Evolutionary conservation across 2,797 vertebrate genomes (phyloP), one percentile per base, ranked within the genome.

Genomic region (Falco novaeseelandiae): DNA sequence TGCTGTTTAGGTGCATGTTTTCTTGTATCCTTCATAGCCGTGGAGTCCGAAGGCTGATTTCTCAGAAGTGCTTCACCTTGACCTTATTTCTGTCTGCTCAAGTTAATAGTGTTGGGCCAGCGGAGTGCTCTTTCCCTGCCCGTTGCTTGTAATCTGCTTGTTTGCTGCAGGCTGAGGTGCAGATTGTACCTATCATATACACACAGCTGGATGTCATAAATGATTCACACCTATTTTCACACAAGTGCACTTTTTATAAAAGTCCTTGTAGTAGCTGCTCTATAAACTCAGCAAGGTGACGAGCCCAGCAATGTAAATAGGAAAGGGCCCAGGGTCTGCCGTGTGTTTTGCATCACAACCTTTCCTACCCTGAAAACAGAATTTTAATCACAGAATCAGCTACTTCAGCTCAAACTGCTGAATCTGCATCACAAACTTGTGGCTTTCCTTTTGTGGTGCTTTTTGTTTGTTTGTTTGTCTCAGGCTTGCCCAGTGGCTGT

Each of bases 181-280:
- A 62, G 90, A 89, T 91, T 95, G 74, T 86, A 89, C 58, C 72
- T 94, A 82, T 87, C 89, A 36, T 49, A 36, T 46, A 44, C 30
- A 83, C 22, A 42, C 70, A 78, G 85, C 29, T 85, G 94, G 81
- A 90, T 87, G 92, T 82, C 92, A 85, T 80, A 79, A 86, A 94
- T 89, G 83, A 82, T 96, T 96, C 92, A 90, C 72, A 95, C 91
- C 80, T 96, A 30, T 83, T 96, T 96, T 97, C 85, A 93, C 86
- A 89, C 87, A 90, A 83, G 83, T 76, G 67, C 26, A 65, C 40
- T 87, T 86, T 89, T 94, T 78, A 85, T 44, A 93, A 94, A 95
- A 84, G 69, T 40, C 54, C 79, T 81, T 78, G 49, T 48, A 57
- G 63, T 62, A 74, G 38, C 29, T 71, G 40, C 62, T 95, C 62